Base-by-base conservation (phyloP, 2,888 invertebrate genomes). In the Vandiemenella viatica region DNA sequence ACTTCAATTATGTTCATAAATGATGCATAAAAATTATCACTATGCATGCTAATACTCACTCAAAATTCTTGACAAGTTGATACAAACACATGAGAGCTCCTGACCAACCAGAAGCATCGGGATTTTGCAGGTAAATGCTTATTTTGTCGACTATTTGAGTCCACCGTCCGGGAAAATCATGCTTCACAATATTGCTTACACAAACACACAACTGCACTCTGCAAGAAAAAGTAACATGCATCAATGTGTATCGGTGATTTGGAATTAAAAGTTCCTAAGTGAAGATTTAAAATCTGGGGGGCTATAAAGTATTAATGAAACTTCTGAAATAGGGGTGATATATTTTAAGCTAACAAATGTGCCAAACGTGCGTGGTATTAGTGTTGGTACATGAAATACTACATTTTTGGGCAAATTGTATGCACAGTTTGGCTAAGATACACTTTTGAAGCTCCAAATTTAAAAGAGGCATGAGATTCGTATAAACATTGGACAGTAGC, bases 81-180 rank as follows among this genome's bases (percentile, higher is more conserved):
- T 96, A 91, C 48, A 97, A 72, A 58, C 89, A 86, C 48, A 92
- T 69, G 5, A 97, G 74, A 43, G 95, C 89, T 45, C 95, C 97
- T 69, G 87, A 84, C 89, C 90, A 91, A 49, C 81, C 80, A 55
- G 75, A 77, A 1, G 82, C 79, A 62, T 91, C 90, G n/a, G 85
- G 83, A 68, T 86, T 89, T 69, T 91, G 88, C 51, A 98, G 72
- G 65, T 90, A 93, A 61, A 89, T 81, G 61, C 85, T 85, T 55
- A 98, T 86, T 73, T 95, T 95, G 64, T 96, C 95, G 8, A 95
- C 90, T 55, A 97, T 81, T 65, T 88, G 87, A 1, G 95, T 87
- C 95, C 96, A 96, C 57, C 88, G 76, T 43, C 83, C 81, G 4
- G 98, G 97, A 65, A 95, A 98, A 66, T 98, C 98, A 65, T 83